These are phyloP conservation scores for Gambusia affinis DNA, from an alignment of 2,113 vertebrate species.

Conservation along the genomic window DNA sequence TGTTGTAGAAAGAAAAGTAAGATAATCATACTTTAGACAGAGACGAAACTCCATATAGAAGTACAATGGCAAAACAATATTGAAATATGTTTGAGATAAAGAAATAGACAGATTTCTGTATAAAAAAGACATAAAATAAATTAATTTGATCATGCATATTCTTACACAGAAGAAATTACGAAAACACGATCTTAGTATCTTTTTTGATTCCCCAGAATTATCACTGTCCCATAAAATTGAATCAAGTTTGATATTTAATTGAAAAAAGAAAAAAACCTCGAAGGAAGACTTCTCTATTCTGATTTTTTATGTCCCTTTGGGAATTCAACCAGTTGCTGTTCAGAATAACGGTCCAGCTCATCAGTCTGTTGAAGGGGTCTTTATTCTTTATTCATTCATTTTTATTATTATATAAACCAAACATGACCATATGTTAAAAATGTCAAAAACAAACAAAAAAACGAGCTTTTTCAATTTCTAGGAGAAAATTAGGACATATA, in stretches of 20 bases:
- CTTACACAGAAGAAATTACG: no score
- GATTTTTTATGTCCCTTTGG: neutral
- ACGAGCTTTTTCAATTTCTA: neutral
- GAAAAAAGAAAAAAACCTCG: neutral
- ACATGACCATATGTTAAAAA: neutral
- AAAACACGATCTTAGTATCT: neutral
- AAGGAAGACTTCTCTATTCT: no score
- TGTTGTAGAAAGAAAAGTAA: neutral
- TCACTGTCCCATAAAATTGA: no score
- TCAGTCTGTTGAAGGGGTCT: no score
- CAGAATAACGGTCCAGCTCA: neutral
- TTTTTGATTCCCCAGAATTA: neutral
- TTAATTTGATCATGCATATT: no score
- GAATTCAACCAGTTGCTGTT: neutral
- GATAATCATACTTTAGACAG: constrained; percentile 2
- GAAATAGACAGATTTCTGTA: neutral
- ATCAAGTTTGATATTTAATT: neutral
- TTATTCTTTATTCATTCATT: no score
- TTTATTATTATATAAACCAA: neutral
- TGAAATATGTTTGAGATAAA: neutral
- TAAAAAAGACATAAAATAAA: no score
- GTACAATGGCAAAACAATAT: neutral
- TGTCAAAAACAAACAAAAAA: neutral
- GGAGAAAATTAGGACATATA: neutral
- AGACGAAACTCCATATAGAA: neutral